Evolutionary conservation across 2,113 vertebrate genomes (phyloP).

Genomic region (Prietella phreatophila): DNA sequence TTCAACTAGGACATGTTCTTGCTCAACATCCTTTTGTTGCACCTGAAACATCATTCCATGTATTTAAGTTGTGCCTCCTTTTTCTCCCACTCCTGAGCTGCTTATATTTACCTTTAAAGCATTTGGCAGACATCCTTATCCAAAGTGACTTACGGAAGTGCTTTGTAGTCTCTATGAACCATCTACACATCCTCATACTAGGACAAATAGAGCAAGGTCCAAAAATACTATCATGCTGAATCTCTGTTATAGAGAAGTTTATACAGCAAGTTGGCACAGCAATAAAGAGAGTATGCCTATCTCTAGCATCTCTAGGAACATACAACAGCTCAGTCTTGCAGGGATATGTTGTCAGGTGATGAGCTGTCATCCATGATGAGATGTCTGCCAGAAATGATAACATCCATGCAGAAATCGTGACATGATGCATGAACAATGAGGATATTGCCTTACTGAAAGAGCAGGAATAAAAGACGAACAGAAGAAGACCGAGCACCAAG

Average conservation of each 20-base stretch:
- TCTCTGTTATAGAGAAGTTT: not conserved
- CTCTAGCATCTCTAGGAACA: not conserved
- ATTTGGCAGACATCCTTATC: not conserved
- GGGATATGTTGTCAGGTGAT: not conserved
- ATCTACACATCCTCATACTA: not conserved
- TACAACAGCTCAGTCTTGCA: not conserved
- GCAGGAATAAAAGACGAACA: not conserved
- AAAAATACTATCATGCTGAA: not conserved
- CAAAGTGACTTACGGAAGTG: not conserved
- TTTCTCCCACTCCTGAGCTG: not conserved
- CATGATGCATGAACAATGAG: not conserved
- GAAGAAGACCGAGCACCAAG: too few relatives aligned
- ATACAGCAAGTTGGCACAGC: not conserved
- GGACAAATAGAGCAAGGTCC: not conserved
- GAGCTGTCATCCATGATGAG: too few relatives aligned
- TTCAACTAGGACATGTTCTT: not conserved
- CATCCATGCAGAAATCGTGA: not conserved
- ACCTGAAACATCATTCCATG: not conserved
- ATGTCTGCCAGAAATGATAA: too few relatives aligned
- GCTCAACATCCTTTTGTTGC: not conserved
- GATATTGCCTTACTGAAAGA: not conserved
- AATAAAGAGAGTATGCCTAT: not conserved
- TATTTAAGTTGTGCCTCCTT: not conserved
- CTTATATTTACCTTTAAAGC: not conserved
- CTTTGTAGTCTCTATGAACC: not conserved